These are phyloP conservation scores for Endomychus coccineus DNA, from an alignment of 2,888 invertebrate genomes.

Conservation along the genomic window DNA sequence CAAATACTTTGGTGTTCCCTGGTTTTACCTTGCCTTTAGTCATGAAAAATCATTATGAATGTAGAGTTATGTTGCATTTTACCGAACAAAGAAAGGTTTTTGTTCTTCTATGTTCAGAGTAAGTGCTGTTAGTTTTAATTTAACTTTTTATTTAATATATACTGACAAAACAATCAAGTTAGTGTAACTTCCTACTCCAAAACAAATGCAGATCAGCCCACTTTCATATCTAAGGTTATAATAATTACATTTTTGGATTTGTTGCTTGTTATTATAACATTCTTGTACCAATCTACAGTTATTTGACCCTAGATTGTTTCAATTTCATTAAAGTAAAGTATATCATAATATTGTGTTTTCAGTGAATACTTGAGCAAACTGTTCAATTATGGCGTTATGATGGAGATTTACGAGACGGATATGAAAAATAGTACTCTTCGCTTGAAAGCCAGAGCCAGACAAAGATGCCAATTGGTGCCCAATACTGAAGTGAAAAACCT, in stretches of 20 bases:
- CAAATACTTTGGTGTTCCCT: constrained; percentile 60
- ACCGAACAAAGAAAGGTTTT: constrained; percentile 56
- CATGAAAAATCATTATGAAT: constrained; percentile 45
- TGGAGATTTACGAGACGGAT: constrained; percentile 60
- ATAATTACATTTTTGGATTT: no score
- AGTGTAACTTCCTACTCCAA: no score
- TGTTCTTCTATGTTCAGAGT: constrained; percentile 52
- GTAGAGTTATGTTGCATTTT: constrained; percentile 52
- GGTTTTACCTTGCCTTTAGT: constrained; percentile 74
- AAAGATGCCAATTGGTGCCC: constrained; percentile 58
- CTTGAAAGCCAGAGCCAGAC: constrained; percentile 67
- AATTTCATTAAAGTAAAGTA: no score
- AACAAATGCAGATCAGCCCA: no score
- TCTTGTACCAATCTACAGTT: no score
- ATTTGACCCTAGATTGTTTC: no score
- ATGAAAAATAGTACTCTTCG: constrained; percentile 49
- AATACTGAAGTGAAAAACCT: constrained; percentile 35
- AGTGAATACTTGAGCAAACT: no score
- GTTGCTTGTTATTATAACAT: no score
- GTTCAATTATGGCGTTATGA: constrained; percentile 52
- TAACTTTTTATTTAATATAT: no score
- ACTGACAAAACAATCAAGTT: no score
- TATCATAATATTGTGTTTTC: no score
- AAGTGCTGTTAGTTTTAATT: constrained; percentile 27
- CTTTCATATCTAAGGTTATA: no score